phyloP scores from a whole-genome alignment of 2,888 invertebrate species.

The Agrilus mali region DNA sequence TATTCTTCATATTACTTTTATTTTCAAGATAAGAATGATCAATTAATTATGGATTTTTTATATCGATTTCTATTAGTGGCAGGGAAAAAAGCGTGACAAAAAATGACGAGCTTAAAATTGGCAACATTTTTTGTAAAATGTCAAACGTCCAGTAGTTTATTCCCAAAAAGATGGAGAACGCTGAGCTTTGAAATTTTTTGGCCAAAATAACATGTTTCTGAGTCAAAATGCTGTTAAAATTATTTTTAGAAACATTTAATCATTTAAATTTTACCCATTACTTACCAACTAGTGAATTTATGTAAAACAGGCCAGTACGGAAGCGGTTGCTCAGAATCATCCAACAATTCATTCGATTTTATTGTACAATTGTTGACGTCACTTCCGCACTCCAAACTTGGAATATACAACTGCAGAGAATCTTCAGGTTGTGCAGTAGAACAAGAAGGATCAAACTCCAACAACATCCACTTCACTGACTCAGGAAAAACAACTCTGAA shows the following conservation, averaged over 20 bases:
- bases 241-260: background rate
- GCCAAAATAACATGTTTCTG: too few relatives aligned
- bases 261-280: conserved; percentile 1
- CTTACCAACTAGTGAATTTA: conserved; percentile 47
- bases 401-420: conserved; percentile 60
- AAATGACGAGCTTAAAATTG: too few relatives aligned
- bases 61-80: too few relatives aligned
- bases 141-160: too few relatives aligned
- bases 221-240: background rate
- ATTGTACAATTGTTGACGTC: conserved; percentile 15
- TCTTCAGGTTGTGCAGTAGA: conserved; percentile 91
- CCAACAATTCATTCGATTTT: conserved; percentile 22
- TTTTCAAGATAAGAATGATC: too few relatives aligned
- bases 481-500: conserved; percentile 75
- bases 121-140: too few relatives aligned
- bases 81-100: too few relatives aligned
- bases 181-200: too few relatives aligned
- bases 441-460: conserved; percentile 88
- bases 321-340: conserved; percentile 26
- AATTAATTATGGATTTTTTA: too few relatives aligned
- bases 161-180: too few relatives aligned
- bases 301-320: conserved; percentile 53
- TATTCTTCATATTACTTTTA: too few relatives aligned
- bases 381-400: conserved; percentile 29
- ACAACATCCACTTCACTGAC: conserved; percentile 78